These are phyloP conservation scores for Sympetrum striolatum DNA, from an alignment of 2,888 invertebrate genomes.

Conservation along the genomic window DNA sequence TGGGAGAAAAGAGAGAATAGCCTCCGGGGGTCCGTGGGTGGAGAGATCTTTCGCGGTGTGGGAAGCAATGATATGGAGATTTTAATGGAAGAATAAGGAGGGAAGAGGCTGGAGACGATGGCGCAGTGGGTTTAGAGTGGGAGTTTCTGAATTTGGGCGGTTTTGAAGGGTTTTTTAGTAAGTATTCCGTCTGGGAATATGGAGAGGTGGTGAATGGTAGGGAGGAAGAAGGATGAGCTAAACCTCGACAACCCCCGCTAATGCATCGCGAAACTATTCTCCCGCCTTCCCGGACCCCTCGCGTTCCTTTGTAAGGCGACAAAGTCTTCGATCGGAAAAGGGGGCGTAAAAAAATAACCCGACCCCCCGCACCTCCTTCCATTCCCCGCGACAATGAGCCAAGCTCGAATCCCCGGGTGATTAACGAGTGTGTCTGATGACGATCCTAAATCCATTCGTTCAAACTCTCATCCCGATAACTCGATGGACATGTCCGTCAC, in stretches of 20 bases:
- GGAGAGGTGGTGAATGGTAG: background rate
- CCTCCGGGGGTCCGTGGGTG: background rate
- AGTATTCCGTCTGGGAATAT: background rate
- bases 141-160: background rate
- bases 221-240: background rate
- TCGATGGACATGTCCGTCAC: background rate
- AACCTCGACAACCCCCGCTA: background rate
- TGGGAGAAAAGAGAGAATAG: background rate
- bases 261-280: background rate
- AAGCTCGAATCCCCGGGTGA: background rate
- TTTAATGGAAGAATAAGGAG: background rate
- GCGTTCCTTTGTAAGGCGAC: background rate
- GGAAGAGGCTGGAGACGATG: background rate
- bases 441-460: constrained; percentile 21
- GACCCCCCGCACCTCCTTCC: background rate
- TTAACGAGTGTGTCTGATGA: constrained; percentile 16
- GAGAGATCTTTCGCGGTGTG: background rate
- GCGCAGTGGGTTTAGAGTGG: background rate
- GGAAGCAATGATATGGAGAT: background rate
- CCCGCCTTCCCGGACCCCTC: no score
- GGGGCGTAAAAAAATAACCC: background rate
- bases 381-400: background rate
- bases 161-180: background rate
- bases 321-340: background rate
- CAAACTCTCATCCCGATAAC: background rate